These are phyloP conservation scores for Nerophis lumbriciformis DNA, from an alignment of 2,113 vertebrate species.

Conservation along the genomic window DNA sequence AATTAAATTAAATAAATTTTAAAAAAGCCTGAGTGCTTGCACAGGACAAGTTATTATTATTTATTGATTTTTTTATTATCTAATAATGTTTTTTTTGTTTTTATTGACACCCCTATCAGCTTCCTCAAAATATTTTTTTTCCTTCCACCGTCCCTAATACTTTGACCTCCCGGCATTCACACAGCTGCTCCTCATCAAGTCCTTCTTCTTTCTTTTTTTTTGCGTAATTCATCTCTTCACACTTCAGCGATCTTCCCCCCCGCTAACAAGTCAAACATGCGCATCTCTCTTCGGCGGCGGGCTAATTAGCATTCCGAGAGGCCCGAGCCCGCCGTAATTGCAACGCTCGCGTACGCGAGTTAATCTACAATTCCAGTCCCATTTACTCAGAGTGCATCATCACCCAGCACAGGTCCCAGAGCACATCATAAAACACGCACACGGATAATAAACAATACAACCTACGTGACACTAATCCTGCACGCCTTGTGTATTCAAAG, in stretches of 20 bases:
- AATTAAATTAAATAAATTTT: too few species aligned
- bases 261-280: slow-evolving; percentile 3
- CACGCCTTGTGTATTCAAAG: slow-evolving; percentile 7
- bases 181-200: background rate
- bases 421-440: slow-evolving; percentile 10
- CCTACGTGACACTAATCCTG: slow-evolving; percentile 12
- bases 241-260: background rate
- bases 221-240: slow-evolving; percentile 1
- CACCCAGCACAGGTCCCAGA: slow-evolving; percentile 6
- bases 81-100: background rate
- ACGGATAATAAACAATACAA: slow-evolving; percentile 11
- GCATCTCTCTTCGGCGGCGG: background rate
- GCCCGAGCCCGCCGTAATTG: slow-evolving; percentile 1
- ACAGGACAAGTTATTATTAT: too few species aligned
- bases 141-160: background rate
- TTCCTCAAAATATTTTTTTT: background rate
- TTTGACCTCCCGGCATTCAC: background rate
- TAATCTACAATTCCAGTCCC: slow-evolving; percentile 11
- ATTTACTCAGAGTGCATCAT: slow-evolving; percentile 10
- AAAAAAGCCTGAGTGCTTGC: too few species aligned
- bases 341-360: slow-evolving; percentile 6
- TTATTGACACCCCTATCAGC: background rate
- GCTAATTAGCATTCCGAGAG: slow-evolving; percentile 6
- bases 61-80: too few species aligned
- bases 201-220: background rate